Evolutionary conservation across 1,140 invertebrate genomes (phyloP).

Genomic region (Caenorhabditis briggsae): DNA sequence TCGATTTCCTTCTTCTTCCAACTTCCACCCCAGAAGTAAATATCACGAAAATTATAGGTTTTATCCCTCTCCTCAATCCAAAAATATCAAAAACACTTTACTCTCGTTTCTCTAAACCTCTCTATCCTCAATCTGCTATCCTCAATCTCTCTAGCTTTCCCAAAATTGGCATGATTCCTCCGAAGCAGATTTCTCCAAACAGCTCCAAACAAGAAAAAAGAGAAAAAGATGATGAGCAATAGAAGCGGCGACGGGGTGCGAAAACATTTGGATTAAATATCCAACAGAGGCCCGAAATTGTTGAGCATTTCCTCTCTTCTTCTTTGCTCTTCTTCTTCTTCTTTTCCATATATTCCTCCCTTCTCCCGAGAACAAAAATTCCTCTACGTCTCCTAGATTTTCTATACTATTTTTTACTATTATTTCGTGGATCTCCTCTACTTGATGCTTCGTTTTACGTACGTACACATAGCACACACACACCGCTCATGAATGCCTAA

Average conservation of each 20-base stretch:
- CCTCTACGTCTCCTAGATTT: too few relatives aligned
- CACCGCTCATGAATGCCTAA: constrained; percentile 50
- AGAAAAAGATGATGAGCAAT: constrained; percentile 34
- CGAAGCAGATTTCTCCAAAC: not conserved
- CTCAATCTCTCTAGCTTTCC: not conserved
- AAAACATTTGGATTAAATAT: constrained; percentile 56
- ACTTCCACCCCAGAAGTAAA: too few relatives aligned
- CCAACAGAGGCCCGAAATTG: not conserved
- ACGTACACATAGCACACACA: not conserved
- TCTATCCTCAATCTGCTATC: not conserved
- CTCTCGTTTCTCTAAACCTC: not conserved
- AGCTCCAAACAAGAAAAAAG: not conserved
- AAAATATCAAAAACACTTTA: not conserved
- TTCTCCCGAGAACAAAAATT: not conserved
- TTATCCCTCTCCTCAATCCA: not conserved
- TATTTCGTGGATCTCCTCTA: not conserved
- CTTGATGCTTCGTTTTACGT: not conserved
- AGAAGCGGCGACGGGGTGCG: not conserved
- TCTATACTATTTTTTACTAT: not conserved
- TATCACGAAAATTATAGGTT: too few relatives aligned
- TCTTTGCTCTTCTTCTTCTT: not conserved
- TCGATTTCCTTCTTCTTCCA: too few relatives aligned
- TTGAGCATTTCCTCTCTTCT: not conserved
- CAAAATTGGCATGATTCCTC: constrained; percentile 14
- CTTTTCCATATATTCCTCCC: not conserved